Percentiles rank a stretch among this genome's conserved stretches.
These are phyloP conservation scores for Dolichoris vasculosae DNA, from an alignment of 1,140 invertebrate species.

Conservation along the genomic window DNA sequence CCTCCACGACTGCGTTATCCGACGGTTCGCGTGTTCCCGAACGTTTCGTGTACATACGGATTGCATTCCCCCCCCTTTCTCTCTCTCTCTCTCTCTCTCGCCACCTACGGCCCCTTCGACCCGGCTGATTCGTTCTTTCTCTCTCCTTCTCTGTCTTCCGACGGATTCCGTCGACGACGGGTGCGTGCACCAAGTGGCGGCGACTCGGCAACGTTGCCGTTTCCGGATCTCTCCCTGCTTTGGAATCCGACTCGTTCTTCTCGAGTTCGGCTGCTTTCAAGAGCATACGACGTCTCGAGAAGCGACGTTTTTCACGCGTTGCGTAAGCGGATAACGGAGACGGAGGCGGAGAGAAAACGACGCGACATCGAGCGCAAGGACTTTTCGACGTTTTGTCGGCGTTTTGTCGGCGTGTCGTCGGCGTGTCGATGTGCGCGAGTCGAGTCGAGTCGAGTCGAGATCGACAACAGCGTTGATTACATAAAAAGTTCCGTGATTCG, in stretches of 20 bases:
- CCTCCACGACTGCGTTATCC: neutral
- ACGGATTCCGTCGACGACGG: neutral
- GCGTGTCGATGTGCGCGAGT: neutral
- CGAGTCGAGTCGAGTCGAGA: too few relatives aligned
- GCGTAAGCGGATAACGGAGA: neutral
- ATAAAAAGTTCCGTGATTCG: neutral
- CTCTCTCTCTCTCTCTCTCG: conserved; percentile 14
- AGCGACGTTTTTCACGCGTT: neutral
- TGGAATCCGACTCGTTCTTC: neutral
- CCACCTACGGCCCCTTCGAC: neutral
- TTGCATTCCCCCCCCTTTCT: neutral
- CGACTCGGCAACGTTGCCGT: conserved; percentile 34
- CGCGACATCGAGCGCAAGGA: neutral
- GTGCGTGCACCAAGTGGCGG: neutral
- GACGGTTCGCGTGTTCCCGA: neutral
- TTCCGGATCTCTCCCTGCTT: neutral
- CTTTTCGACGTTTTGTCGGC: neutral
- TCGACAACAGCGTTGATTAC: neutral
- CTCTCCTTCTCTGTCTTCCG: neutral
- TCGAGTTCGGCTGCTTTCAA: too few relatives aligned
- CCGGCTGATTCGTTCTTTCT: neutral
- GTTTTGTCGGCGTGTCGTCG: neutral
- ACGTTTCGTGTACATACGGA: neutral
- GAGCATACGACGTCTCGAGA: too few relatives aligned
- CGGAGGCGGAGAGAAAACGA: neutral